These are phyloP conservation scores for Thyatira batis DNA, from an alignment of 2,888 invertebrate species.

Conservation along the genomic window DNA sequence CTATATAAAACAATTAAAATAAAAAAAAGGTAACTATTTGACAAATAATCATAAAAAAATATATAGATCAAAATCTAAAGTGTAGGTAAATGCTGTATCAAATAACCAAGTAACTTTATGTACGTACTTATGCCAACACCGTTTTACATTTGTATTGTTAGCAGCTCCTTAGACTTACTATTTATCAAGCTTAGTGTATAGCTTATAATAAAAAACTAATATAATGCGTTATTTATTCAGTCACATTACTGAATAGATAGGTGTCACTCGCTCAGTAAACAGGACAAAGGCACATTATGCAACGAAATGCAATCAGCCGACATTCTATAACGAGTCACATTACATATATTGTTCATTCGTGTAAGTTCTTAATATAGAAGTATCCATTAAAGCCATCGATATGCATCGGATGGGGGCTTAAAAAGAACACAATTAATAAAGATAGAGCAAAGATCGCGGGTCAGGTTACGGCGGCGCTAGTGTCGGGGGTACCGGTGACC, in stretches of 20 bases:
- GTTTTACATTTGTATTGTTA: too few relatives aligned
- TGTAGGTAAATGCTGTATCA: too few relatives aligned
- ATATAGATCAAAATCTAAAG: too few relatives aligned
- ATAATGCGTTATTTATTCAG: too few relatives aligned
- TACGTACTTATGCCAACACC: too few relatives aligned
- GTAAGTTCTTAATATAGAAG: neutral
- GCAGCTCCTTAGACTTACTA: too few relatives aligned
- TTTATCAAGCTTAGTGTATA: too few relatives aligned
- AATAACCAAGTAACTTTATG: too few relatives aligned
- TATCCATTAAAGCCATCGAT: neutral
- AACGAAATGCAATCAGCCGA: neutral
- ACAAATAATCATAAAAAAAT: too few relatives aligned
- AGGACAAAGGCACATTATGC: neutral
- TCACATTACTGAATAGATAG: neutral
- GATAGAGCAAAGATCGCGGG: neutral
- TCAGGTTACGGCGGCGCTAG: neutral
- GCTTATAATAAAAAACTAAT: too few relatives aligned
- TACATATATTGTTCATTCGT: neutral
- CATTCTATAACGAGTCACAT: neutral
- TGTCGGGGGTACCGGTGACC: neutral
- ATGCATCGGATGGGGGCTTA: neutral
- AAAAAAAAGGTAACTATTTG: too few relatives aligned
- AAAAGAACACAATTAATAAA: neutral
- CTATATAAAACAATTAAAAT: too few relatives aligned
- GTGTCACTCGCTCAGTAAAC: neutral